Evolutionary conservation across 1,140 invertebrate species (phyloP).

Genomic region (Leptopilina clavipes): DNA sequence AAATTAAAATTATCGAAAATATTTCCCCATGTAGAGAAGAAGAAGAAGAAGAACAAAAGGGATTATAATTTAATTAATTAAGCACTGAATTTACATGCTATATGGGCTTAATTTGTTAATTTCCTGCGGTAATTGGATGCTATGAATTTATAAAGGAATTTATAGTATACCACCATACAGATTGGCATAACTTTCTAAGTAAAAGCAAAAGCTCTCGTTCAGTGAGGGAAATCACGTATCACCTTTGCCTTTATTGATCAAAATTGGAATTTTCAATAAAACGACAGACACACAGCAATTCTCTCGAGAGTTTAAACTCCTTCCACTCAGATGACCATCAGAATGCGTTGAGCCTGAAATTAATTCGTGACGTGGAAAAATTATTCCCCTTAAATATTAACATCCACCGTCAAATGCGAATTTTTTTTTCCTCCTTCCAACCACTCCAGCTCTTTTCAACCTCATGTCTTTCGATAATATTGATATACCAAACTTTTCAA

Average conservation of each 20-base stretch:
- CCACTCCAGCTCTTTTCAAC: too few relatives aligned
- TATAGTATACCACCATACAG: background rate
- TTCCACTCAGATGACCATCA: conserved; percentile 29
- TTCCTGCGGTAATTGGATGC: background rate
- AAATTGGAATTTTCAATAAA: conserved; percentile 29
- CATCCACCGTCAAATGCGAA: background rate
- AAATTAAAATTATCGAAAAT: too few relatives aligned
- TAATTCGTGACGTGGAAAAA: conserved; percentile 29
- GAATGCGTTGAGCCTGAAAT: conserved; percentile 27
- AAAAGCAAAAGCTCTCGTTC: background rate
- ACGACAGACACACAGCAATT: conserved; percentile 26
- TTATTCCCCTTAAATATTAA: background rate
- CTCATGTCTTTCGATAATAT: background rate
- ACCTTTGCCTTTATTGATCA: conserved; percentile 16
- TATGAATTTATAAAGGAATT: background rate
- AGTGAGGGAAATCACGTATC: conserved; percentile 25
- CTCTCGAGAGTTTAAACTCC: conserved; percentile 1
- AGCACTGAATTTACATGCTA: too few relatives aligned
- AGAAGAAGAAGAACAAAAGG: too few relatives aligned
- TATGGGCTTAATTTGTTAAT: background rate
- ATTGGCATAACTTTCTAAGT: background rate
- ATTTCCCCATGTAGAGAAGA: too few relatives aligned
- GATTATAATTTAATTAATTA: too few relatives aligned
- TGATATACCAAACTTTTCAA: conserved; percentile 6
- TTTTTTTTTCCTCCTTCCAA: background rate